Base-by-base conservation (phyloP, 2,888 invertebrate species). In the Teleogryllus oceanicus region DNA sequence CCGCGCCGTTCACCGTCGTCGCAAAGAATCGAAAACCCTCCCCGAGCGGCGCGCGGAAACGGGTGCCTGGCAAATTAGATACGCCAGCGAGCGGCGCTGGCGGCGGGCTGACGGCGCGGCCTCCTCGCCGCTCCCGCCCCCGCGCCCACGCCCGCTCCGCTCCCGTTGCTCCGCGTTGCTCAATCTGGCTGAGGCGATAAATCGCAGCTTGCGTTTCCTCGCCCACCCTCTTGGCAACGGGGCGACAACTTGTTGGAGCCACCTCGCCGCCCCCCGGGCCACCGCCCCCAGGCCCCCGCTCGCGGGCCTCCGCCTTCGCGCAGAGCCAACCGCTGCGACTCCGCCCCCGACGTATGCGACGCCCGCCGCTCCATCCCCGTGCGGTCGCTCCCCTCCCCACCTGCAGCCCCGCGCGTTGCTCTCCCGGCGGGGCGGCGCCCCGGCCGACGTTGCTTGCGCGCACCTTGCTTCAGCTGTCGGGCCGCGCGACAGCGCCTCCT, bases 181-280 rank as follows among this genome's bases (percentile, higher is more conserved):
- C 62, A 62, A 62, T 62, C 62, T 62, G 62, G 62, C 62, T n/a
- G 62, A 62, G 62, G 62, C n/a, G 62, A 62, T 62, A 62, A 62
- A 62, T 62, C 62, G 62, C 62, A 62, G 13, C 62, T 62, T 18
- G 62, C 62, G 62, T 62, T 62, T 62, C 62, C 62, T 62, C n/a
- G n/a, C 62, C 62, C 62, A n/a, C 62, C 62, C 62, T 62, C 62
- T 62, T 62, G 62, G 62, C 62, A 62, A n/a, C 62, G 16, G 13
- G 62, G 62, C 62, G 62, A n/a, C 62, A 62, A 62, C 62, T 62
- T 62, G 62, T 62, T 62, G 62, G n/a, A n/a, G 62, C 62, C 13
- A 62, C 62, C 37, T 37, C 13, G 62, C 62, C 62, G 62, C 62
- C n/a, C 62, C 62, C 62, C 13, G 37, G 37, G 62, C 62, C 62